A percentile compares a stretch with the other conserved stretches of the same genome.
phyloP scores from a whole-genome alignment of 2,888 invertebrate genomes.

The Melieria crassipennis region DNA sequence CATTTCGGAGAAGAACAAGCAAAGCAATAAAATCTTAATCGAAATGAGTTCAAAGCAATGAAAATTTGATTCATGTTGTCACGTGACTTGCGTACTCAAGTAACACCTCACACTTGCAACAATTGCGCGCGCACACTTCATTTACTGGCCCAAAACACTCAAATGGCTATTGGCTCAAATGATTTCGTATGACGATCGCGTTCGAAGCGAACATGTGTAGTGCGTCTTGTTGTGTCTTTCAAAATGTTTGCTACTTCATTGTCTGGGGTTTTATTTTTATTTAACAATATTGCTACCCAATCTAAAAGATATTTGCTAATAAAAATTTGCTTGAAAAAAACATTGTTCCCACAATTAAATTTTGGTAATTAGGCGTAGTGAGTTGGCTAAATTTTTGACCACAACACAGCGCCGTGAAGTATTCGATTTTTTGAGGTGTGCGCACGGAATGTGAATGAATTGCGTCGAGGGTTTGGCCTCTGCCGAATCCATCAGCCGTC shows the following conservation, averaged over 20 bases:
- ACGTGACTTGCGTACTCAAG: not conserved
- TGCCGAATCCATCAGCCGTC: too few species aligned
- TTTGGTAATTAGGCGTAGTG: slow-evolving; percentile 24
- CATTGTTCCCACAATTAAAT: not conserved
- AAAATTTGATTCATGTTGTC: slow-evolving; percentile 8
- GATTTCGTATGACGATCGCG: not conserved
- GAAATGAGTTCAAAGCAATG: slow-evolving; percentile 2
- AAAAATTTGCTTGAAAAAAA: not conserved
- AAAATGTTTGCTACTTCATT: too few species aligned
- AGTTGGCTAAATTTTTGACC: slow-evolving; percentile 17
- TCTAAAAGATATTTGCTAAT: not conserved
- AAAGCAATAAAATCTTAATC: not conserved
- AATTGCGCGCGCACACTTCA: not conserved
- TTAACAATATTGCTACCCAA: not conserved
- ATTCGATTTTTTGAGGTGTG: too few species aligned
- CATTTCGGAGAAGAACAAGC: too few species aligned
- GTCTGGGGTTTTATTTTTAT: not conserved
- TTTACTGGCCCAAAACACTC: not conserved
- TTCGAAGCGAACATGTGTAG: not conserved
- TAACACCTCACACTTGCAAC: too few species aligned
- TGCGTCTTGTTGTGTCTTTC: not conserved
- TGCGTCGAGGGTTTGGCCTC: too few species aligned
- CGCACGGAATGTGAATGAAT: too few species aligned
- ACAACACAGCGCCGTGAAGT: too few species aligned
- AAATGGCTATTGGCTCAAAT: not conserved